phyloP scores from a whole-genome alignment of 2,888 invertebrate species.

The Trachelus stipa region DNA sequence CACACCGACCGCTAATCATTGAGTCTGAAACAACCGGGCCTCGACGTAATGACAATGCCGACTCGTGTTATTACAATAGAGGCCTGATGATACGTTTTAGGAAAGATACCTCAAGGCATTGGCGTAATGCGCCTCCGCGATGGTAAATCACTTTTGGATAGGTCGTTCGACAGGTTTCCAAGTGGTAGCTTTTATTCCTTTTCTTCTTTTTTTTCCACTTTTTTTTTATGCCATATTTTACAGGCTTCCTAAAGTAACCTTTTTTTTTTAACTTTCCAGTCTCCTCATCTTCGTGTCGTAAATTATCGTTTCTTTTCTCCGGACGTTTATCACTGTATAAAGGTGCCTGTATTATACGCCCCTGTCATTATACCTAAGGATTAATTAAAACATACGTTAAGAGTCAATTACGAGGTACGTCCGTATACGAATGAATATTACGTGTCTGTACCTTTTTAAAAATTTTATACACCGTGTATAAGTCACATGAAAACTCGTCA shows the following conservation, averaged over 20 bases:
- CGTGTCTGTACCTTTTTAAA: neutral
- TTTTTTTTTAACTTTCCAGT: neutral
- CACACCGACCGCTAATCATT: slow-evolving; percentile 50
- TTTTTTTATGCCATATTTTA: neutral
- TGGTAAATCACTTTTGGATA: slow-evolving; percentile 6
- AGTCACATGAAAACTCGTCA: neutral
- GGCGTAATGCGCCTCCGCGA: slow-evolving; percentile 9
- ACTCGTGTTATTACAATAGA: slow-evolving; percentile 47
- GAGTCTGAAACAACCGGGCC: slow-evolving; percentile 44
- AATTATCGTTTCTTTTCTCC: neutral
- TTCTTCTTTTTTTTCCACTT: neutral
- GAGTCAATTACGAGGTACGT: neutral
- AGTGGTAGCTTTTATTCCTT: neutral
- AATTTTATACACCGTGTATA: neutral
- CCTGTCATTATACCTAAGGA: neutral
- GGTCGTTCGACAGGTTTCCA: neutral
- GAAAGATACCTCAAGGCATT: slow-evolving; percentile 23
- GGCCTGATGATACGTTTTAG: slow-evolving; percentile 45
- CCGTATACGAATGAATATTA: neutral
- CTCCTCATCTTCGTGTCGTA: neutral
- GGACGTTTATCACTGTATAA: neutral
- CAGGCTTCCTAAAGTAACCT: neutral
- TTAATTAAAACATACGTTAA: neutral
- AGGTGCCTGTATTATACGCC: neutral
- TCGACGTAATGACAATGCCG: slow-evolving; percentile 52